Evolutionary conservation across 1,140 invertebrate species (phyloP), one percentile per base, ranked within the genome.

Genomic region (Ctenoplectra terminalis): DNA sequence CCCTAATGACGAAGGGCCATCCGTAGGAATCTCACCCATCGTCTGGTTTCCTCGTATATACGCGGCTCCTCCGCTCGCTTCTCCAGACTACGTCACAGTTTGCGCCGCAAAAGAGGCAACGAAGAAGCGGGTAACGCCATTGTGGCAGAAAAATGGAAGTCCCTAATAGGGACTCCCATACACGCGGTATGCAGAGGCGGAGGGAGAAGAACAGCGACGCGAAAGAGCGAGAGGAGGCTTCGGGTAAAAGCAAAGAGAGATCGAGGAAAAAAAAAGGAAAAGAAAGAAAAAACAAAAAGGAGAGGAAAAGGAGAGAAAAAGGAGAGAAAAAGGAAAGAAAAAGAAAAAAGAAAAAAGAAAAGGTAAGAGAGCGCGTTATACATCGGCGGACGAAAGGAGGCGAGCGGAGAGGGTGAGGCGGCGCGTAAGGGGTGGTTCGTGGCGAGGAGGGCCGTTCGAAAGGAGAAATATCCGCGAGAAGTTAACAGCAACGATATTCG

Each of bases 121-220:
- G 54, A 81, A 84, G 54, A 46, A 48, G 48, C 66, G 60, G 54
- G 72, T 72, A 76, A 72, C 83, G 80, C 23, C 29, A 34, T 81
- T 69, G 66, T 85, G 83, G 54, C 72, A 81, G 72, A 70, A 85
- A 85, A 86, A 86, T 85, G 83, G 72, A 76, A 86, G 54, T 81
- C 66, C 37, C 83, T 69, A 58, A 73, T 74, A 80, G 54, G 75
- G 77, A 63, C 46, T 29, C 23, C 13, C 37, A 43, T 52, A 29
- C 37, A 43, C 17, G n/a, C 17, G 26, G 20, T 37, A 20, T 20
- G 23, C 23, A 26, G 23, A 2, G 20, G 20, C 11, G 2, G 20
- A 37, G 20, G 34, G 20, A 11, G 31, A 15, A 17, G 26, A 31
- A 26, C 13, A 15, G 48, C 20, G 48, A 6, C 4, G 5, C 29